phyloP scores from a whole-genome alignment of 2,888 invertebrate species.

The Hydrotaea cyrtoneurina region DNA sequence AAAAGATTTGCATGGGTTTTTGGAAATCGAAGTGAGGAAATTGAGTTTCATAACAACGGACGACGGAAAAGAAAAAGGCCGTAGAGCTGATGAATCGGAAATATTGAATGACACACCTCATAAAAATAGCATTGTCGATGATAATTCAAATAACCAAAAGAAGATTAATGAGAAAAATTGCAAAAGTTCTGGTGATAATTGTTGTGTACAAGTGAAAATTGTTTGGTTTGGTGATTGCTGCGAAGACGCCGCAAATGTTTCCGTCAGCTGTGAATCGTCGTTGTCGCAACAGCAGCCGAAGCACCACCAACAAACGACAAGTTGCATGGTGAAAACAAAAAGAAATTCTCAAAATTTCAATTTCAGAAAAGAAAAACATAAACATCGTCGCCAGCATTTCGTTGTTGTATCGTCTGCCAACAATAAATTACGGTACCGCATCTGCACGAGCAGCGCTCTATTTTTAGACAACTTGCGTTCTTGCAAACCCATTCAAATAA shows the following conservation, averaged over 20 bases:
- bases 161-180: slow-evolving; percentile 65
- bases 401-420: slow-evolving; percentile 49
- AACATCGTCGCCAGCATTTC: slow-evolving; percentile 45
- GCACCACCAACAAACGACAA: neutral
- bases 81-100: slow-evolving; percentile 68
- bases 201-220: slow-evolving; percentile 68
- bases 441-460: slow-evolving; percentile 73
- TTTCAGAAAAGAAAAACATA: slow-evolving; percentile 45
- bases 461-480: slow-evolving; percentile 75
- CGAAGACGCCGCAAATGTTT: slow-evolving; percentile 63
- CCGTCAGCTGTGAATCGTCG: slow-evolving; percentile 49
- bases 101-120: slow-evolving; percentile 62
- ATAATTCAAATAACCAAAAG: slow-evolving; percentile 58
- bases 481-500: slow-evolving; percentile 75
- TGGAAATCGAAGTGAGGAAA: slow-evolving; percentile 73
- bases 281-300: too few relatives aligned
- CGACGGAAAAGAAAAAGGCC: slow-evolving; percentile 30
- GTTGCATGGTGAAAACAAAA: neutral
- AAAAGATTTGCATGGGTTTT: slow-evolving; percentile 66
- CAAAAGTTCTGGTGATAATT: slow-evolving; percentile 55
- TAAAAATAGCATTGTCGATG: slow-evolving; percentile 58
- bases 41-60: slow-evolving; percentile 72
- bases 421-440: slow-evolving; percentile 72
- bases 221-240: slow-evolving; percentile 74
- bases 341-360: slow-evolving; percentile 26